Base-by-base conservation (phyloP, 2,113 vertebrate genomes). In the Hucho hucho region DNA sequence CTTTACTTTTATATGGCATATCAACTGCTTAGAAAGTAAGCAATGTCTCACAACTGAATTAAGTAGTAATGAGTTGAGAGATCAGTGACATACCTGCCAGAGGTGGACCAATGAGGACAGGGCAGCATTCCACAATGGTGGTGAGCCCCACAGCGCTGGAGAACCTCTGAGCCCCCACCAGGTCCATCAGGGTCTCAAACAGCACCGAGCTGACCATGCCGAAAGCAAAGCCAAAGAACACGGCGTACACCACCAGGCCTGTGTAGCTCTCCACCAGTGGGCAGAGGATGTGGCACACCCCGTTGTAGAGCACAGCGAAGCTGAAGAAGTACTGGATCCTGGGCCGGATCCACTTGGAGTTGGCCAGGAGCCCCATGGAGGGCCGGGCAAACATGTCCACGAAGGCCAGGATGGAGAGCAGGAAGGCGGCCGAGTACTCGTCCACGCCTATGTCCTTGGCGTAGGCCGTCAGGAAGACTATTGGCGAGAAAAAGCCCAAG, bases 371-470 rank as follows among this genome's bases (percentile, higher is more conserved):
- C 58, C 97, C 97, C 93, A 95, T 96, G 25, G 93, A 90, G 46
- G 97, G 97, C 70, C 97, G 91, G 53, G 98, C 96, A 77, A 97
- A 94, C 97, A 99, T 99, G 88, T 99, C 98, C 13, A 97, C 95
- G 76, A 98, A 97, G 67, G 97, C 97, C 87, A 98, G 89, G 70
- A 99, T 93, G 9, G 97, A 99, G 1, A 99, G 94, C 81, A 99
- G 87, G 82, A 98, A 95, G 2, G 97, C 97, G 37, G 97, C 94
- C 0, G 94, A 97, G 88, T 98, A 98, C 80, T 99, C 95, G 72
- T 98, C 95, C 56, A 98, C 94, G 9, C 96, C 96, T 74, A 92
- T 95, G 86, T 98, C 94, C 76, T 96, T 99, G 70, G 98, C 98
- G 61, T 96, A 99, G 2, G 96, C 94, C 14, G 98, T 91, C 64